Conservation (phyloP, 2,113 vertebrate species). For the Pleuronectes platessa region DNA sequence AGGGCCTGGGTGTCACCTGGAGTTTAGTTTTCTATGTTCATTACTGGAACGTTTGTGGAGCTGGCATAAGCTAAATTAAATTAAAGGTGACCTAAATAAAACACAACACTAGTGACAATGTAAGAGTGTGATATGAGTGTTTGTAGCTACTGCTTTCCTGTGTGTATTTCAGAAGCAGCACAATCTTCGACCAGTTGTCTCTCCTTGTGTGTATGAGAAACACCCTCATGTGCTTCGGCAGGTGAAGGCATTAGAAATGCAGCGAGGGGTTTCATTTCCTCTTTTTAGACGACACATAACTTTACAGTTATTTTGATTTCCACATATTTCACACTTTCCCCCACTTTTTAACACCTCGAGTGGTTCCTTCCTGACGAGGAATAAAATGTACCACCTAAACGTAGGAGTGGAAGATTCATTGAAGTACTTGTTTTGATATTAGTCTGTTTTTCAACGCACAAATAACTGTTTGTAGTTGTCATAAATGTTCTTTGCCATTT, state of each 20-base stretch:
- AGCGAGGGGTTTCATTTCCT: constrained; percentile 4
- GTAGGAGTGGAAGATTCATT: background rate
- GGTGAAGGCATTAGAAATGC: background rate
- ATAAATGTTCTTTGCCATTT: too few relatives aligned
- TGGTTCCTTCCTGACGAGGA: background rate
- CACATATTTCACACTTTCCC: background rate
- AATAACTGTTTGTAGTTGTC: too few relatives aligned
- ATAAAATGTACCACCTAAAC: background rate
- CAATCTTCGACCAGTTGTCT: background rate
- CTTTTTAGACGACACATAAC: constrained; percentile 5
- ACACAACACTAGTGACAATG: too few relatives aligned
- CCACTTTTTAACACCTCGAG: constrained; percentile 6
- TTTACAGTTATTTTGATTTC: constrained; percentile 9
- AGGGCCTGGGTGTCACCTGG: constrained; percentile 50
- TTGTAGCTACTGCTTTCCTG: background rate
- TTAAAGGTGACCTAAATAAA: too few relatives aligned
- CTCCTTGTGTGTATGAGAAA: background rate
- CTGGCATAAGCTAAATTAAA: background rate
- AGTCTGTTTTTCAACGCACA: too few relatives aligned
- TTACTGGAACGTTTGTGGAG: constrained; percentile 10
- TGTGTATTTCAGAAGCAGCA: background rate
- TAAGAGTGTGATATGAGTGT: background rate
- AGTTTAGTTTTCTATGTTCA: constrained; percentile 38
- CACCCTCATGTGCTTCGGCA: background rate
- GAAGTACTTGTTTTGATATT: constrained; percentile 1